Base-by-base conservation (phyloP, 2,113 vertebrate genomes). In the Hippocampus zosterae region DNA sequence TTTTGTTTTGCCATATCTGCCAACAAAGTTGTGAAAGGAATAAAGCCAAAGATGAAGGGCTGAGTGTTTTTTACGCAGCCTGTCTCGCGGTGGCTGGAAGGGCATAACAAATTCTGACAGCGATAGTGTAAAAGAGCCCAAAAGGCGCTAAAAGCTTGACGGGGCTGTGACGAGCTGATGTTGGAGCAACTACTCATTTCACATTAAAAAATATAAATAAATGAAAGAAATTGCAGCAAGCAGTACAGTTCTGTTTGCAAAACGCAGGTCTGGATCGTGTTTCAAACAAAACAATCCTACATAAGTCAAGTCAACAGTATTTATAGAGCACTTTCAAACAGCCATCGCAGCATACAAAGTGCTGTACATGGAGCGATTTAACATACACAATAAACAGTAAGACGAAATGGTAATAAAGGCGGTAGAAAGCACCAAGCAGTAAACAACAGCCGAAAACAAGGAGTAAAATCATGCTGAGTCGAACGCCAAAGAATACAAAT, bases 111-210 rank as follows among this genome's bases (percentile, higher is more conserved):
- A 64, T 44, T 44, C 40, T 44, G n/a, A 42, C 61, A 41, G 21
- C 6, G n/a, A 8, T 19, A 23, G 18, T 8, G 40, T 63, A 57
- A 57, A 57, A 57, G 55, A 57, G 57, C 63, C 42, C 63, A 65
- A 25, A 65, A 65, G 63, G 63, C n/a, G 8, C 41, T 65, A 46
- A 65, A 65, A 46, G 42, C 63, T 46, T 46, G 41, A 27, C 15
- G 41, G 44, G 23, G 3, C 57, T 29, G 57, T 25, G 40, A 44
- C 62, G 12, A n/a, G 25, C 13, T 59, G 56, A 59, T 59, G 13
- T 33, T 29, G 29, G 25, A 59, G 27, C 57, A 33, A 3, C 27
- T 13, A 8, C 25, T 59, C 27, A 33, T 59, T 4, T 6, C 57
- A 16, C 5, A 59, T 59, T 6, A 16, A 33, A 29, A 42, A 0